These are phyloP conservation scores for Seladonia tumulorum DNA, from an alignment of 2,888 invertebrate species.

Conservation along the genomic window DNA sequence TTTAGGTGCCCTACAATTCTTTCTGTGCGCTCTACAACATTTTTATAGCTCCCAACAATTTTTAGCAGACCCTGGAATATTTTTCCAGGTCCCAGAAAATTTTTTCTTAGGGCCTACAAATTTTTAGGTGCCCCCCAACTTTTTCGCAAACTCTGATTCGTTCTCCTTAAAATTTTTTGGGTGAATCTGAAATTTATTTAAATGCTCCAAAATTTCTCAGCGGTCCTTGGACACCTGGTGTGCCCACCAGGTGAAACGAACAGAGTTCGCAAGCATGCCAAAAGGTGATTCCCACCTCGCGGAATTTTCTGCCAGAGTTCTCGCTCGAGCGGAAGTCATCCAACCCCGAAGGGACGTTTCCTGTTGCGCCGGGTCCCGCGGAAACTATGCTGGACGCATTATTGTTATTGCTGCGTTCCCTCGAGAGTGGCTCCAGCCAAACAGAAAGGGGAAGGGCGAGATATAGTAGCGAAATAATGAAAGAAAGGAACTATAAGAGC, in stretches of 20 bases:
- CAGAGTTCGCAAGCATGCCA: background rate
- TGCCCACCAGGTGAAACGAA: background rate
- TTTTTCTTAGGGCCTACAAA: no score
- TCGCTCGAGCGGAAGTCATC: constrained; percentile 8
- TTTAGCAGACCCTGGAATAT: no score
- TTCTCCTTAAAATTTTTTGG: no score
- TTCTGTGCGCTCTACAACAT: no score
- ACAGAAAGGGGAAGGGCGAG: background rate
- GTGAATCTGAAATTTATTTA: no score
- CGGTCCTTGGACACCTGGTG: background rate
- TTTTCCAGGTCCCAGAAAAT: no score
- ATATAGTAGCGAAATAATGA: background rate
- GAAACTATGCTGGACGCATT: background rate
- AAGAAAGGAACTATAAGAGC: background rate
- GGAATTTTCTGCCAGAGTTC: background rate
- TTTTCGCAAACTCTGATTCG: no score
- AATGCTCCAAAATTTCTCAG: no score
- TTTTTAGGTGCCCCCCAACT: no score
- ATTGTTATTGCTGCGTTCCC: constrained; percentile 12
- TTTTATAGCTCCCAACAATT: no score
- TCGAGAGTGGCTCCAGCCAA: background rate
- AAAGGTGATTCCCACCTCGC: background rate
- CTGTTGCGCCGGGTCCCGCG: constrained; percentile 3
- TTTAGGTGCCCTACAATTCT: no score
- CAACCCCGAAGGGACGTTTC: background rate